A percentile compares a stretch with the other conserved stretches of the same genome.
phyloP scores from a whole-genome alignment of 2,797 vertebrate genomes.

The Sitta carolinensis region DNA sequence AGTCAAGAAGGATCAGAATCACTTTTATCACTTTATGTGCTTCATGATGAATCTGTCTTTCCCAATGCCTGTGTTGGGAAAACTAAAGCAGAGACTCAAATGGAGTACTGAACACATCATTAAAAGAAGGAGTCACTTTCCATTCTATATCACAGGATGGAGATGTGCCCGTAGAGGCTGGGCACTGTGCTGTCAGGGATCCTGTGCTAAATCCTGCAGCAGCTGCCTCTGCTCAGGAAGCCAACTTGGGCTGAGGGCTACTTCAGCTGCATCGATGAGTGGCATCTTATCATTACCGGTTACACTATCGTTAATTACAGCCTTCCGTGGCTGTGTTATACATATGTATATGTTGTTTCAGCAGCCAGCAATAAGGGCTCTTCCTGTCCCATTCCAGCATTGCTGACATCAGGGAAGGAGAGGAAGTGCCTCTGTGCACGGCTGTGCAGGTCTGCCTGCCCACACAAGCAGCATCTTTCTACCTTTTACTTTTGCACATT shows the following conservation, averaged over 20 bases:
- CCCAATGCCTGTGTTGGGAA: not conserved
- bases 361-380: not conserved
- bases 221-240: not conserved
- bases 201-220: not conserved
- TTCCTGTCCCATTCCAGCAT: not conserved
- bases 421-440: accelerated
- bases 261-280: not conserved
- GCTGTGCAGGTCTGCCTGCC: not conserved
- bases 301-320: accelerated
- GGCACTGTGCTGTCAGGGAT: not conserved
- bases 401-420: not conserved
- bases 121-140: not conserved
- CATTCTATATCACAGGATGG: accelerated
- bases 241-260: accelerated
- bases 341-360: not conserved
- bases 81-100: not conserved
- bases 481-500: accelerated
- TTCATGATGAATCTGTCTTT: not conserved
- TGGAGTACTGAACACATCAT: accelerated
- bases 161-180: accelerated
- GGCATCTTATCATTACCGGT: not conserved
- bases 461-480: accelerated
- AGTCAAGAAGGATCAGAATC: not conserved
- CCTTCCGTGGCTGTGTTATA: not conserved
- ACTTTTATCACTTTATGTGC: not conserved